Conservation (phyloP, 2,888 invertebrate genomes). For the Apamea epomidion region DNA sequence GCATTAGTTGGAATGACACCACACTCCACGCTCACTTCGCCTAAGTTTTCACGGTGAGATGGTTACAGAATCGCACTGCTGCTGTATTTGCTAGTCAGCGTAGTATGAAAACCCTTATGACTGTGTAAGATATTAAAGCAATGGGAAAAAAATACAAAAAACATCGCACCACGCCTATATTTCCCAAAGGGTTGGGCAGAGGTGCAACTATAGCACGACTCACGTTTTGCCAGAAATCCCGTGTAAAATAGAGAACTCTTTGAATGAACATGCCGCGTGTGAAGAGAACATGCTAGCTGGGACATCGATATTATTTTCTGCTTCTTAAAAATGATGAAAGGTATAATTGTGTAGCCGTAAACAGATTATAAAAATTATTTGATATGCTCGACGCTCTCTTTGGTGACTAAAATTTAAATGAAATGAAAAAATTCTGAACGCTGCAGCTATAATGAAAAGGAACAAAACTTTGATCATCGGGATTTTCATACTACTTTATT, state of each 20-base stretch:
- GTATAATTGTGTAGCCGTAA: neutral
- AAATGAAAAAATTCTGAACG: too few relatives aligned
- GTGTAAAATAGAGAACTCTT: neutral
- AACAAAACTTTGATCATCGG: neutral
- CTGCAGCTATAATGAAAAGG: too few relatives aligned
- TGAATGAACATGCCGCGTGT: neutral
- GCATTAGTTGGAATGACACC: too few relatives aligned
- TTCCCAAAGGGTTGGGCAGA: neutral
- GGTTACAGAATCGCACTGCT: too few relatives aligned
- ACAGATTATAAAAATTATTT: constrained; percentile 27
- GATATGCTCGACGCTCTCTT: constrained; percentile 25
- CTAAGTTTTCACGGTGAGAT: too few relatives aligned
- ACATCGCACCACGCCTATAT: neutral
- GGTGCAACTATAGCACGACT: too few relatives aligned
- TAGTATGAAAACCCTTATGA: constrained; percentile 43
- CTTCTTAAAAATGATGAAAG: neutral
- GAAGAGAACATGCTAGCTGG: neutral
- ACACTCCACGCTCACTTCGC: too few relatives aligned
- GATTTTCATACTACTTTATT: constrained; percentile 43
- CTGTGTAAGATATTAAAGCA: neutral
- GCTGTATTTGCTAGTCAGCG: constrained; percentile 6
- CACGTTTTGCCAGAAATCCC: too few relatives aligned
- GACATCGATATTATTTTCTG: neutral
- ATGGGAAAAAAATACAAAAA: neutral
- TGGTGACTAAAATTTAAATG: constrained; percentile 2